These are phyloP conservation scores for Stenopsyche tienmushanensis DNA, from an alignment of 1,140 invertebrate genomes.

Conservation along the genomic window DNA sequence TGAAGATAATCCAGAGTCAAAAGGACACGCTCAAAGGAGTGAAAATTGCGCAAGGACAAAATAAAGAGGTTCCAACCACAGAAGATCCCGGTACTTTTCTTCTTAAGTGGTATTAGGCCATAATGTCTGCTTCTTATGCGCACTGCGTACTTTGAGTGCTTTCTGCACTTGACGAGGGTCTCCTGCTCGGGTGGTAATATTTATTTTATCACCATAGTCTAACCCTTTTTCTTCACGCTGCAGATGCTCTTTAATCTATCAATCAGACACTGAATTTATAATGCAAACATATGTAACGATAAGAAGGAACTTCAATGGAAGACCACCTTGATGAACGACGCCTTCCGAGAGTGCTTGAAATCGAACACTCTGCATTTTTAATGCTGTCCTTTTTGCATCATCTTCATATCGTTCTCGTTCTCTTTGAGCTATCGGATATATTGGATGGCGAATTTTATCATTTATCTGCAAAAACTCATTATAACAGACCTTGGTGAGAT, in stretches of 20 bases:
- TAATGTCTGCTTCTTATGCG: neutral
- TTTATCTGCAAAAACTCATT: neutral
- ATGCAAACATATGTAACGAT: neutral
- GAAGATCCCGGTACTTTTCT: too few species aligned
- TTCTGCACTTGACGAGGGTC: slow-evolving; percentile 8
- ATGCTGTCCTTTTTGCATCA: too few species aligned
- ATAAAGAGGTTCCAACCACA: too few species aligned
- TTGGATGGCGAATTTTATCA: neutral
- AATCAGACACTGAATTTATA: neutral
- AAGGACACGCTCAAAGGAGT: too few species aligned
- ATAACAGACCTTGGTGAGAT: too few species aligned
- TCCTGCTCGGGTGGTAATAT: too few species aligned
- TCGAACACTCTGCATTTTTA: neutral
- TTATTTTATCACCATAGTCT: too few species aligned
- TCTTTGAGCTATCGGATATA: too few species aligned
- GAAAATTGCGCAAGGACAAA: too few species aligned
- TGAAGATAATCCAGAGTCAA: too few species aligned
- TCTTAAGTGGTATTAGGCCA: too few species aligned
- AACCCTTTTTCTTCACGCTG: neutral
- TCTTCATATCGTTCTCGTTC: too few species aligned
- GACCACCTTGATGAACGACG: neutral
- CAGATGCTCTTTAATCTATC: neutral
- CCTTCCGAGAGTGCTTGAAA: neutral
- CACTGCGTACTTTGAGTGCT: neutral
- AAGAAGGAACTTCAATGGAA: neutral